A percentile compares a stretch with the other conserved stretches of the same genome.
phyloP scores from a whole-genome alignment of 2,888 invertebrate species.

The Spilarctia lutea region DNA sequence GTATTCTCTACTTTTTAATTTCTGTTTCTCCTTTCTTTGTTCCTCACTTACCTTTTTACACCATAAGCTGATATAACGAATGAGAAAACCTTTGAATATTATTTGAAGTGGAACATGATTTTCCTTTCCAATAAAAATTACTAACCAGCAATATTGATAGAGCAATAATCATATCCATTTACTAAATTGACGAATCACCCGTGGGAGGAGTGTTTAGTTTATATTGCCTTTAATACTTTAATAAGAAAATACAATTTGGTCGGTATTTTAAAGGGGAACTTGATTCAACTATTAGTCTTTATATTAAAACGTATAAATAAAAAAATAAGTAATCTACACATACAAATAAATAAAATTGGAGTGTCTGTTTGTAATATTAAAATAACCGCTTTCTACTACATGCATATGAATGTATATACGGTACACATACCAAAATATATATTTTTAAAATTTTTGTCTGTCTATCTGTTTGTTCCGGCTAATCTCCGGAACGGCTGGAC shows the following conservation, averaged over 20 bases:
- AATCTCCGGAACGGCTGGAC: too few relatives aligned
- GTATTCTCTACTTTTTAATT: background rate
- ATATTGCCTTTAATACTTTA: background rate
- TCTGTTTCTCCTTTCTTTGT: background rate
- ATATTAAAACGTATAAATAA: too few relatives aligned
- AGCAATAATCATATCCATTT: constrained; percentile 17
- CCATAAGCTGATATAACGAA: background rate
- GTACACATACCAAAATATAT: too few relatives aligned
- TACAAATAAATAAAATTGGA: too few relatives aligned
- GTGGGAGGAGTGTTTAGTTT: constrained; percentile 11
- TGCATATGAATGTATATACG: too few relatives aligned
- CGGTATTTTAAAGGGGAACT: background rate
- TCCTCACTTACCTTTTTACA: background rate
- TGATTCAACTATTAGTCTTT: background rate
- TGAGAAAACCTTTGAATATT: background rate
- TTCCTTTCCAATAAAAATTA: constrained; percentile 9
- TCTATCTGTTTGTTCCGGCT: too few relatives aligned
- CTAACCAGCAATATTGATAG: constrained; percentile 11
- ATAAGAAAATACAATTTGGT: background rate
- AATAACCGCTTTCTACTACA: too few relatives aligned
- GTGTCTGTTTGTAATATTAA: too few relatives aligned
- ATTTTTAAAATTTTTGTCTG: too few relatives aligned
- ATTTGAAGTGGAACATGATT: constrained; percentile 10
- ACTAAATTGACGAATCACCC: constrained; percentile 10
- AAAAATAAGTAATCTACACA: too few relatives aligned